These are phyloP conservation scores for Galerucella calmariensis DNA, from an alignment of 2,888 invertebrate species.

Conservation along the genomic window DNA sequence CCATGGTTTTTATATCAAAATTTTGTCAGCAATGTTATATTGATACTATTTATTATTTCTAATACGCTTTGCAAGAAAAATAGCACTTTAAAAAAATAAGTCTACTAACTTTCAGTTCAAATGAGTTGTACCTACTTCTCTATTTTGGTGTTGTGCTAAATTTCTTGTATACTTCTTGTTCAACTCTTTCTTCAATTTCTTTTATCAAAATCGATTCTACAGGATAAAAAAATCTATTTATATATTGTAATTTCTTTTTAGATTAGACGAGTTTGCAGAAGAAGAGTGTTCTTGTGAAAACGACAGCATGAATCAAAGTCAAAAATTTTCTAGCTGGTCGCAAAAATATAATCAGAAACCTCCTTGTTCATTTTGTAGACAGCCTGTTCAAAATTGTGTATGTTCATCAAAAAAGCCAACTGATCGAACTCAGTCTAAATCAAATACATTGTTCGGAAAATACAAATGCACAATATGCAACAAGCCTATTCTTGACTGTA, in stretches of 20 bases:
- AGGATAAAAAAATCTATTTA: too few relatives aligned
- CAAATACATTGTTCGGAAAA: not conserved
- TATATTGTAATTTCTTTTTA: not conserved
- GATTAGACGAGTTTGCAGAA: not conserved
- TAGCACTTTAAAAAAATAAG: not conserved
- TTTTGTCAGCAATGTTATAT: conserved; percentile 4
- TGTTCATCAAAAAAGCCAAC: not conserved
- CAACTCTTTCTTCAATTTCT: not conserved
- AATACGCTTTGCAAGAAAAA: conserved; percentile 10
- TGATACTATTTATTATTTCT: not conserved
- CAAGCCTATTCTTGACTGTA: not conserved
- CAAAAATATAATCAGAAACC: not conserved
- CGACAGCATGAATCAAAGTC: not conserved
- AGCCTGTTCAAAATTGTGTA: not conserved
- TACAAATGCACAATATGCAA: not conserved
- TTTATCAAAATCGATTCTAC: too few relatives aligned
- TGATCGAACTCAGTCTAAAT: not conserved
- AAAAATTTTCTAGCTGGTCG: not conserved
- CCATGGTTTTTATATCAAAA: not conserved
- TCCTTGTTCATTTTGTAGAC: not conserved
- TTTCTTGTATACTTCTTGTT: not conserved
- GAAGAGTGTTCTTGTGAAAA: not conserved
- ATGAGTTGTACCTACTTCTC: too few relatives aligned
- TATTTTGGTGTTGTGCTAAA: not conserved
- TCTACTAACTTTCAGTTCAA: not conserved